These are phyloP conservation scores for Pemphredon lugubris DNA, from an alignment of 2,888 invertebrate species.

Conservation along the genomic window DNA sequence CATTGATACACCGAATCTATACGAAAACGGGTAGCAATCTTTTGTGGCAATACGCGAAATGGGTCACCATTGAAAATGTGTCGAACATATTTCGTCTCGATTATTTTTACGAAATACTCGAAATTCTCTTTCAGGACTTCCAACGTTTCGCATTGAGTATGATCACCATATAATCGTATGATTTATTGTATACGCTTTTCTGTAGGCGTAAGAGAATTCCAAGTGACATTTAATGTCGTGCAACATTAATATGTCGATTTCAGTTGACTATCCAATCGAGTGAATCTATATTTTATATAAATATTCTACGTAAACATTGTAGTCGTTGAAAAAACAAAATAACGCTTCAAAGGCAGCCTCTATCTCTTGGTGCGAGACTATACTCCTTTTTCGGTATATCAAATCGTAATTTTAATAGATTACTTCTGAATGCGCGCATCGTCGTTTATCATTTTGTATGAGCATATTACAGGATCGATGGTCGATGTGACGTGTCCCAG, in stretches of 20 bases:
- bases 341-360: not conserved
- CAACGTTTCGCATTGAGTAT: too few species aligned
- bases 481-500: constrained; percentile 58
- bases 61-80: too few species aligned
- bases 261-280: constrained; percentile 6
- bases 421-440: not conserved
- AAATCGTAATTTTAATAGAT: not conserved
- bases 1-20: too few species aligned
- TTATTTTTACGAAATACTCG: too few species aligned
- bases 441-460: not conserved
- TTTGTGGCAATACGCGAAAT: too few species aligned
- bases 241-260: constrained; percentile 13
- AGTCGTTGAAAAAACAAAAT: not conserved
- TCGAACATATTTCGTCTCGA: too few species aligned
- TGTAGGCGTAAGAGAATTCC: constrained; percentile 31
- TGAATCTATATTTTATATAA: not conserved
- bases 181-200: constrained; percentile 19
- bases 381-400: not conserved
- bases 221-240: too few species aligned
- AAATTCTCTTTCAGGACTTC: not conserved
- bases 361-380: not conserved
- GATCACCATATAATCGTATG: too few species aligned
- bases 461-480: constrained; percentile 36
- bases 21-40: too few species aligned
- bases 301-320: not conserved